Evolutionary conservation across 2,888 invertebrate species (phyloP), one percentile per base, ranked within the genome.

Genomic region (Drosophila cognata): DNA sequence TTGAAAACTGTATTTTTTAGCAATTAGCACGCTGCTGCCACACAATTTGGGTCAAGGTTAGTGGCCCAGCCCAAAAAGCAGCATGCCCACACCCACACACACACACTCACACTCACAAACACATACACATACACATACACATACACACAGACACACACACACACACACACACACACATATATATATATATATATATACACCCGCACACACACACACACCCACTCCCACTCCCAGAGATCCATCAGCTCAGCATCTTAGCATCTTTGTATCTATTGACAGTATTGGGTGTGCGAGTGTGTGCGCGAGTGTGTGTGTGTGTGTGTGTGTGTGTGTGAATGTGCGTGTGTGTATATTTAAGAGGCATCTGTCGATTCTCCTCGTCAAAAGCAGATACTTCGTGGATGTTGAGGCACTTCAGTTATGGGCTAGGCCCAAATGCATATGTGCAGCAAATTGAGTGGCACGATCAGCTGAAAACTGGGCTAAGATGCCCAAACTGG

Each of bases 21-120:
- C 88, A 89, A 88, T 85, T 89, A 88, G 85, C 88, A 79, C 87
- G 74, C 76, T 79, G 51, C 75, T n/a, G 55, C n/a, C 57, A 21
- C 41, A 51, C 8, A 51, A 81, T 74, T 88, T 80, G 85, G 89
- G 89, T 89, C 85, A 85, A 85, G 85, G 85, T 89, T 84, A 80
- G 57, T 75, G 48, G 80, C 62, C 60, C 68, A 72, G 52, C 71
- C 79, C 77, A 66, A 55, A 53, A 55, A 53, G 33, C 28, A 46
- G 18, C 35, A 33, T 53, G 38, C 11, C 41, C 62, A 74, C 56
- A 56, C 56, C 66, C 66, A 51, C 33, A 25, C 48, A 64, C 18
- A 77, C 13, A 36, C 61, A 74, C 52, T 46, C 48, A 57, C 57
- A 48, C 21, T 29, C 41, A 67, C 25, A 77, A 28, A 43, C 6